Evolutionary conservation across 2,888 invertebrate species (phyloP), one percentile per base, ranked within the genome.

Genomic region (Scotopteryx bipunctaria): DNA sequence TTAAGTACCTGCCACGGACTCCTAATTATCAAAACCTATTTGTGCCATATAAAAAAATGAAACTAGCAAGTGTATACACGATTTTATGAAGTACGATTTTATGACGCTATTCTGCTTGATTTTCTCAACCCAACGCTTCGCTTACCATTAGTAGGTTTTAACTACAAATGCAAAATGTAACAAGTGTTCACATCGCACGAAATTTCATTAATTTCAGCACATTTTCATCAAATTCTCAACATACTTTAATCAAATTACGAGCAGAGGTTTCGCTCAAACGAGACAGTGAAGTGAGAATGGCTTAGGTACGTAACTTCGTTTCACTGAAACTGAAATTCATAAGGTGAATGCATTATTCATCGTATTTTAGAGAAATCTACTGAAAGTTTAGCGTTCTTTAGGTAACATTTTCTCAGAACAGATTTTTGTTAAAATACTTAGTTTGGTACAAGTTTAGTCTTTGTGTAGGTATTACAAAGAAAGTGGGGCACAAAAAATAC

Each of bases 331-430:
- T 52, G 42, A 53, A 49, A 49, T 57, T 57, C 49, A 55, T 57
- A 56, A 58, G 53, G 51, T 63, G 53, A 57, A 58, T 60, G 49
- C 49, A 58, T 59, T 58, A 58, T 63, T 50, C 46, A 57, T 42
- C 5, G 27, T 36, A 32, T 48, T 46, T 52, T 37, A 38, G 47
- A 47, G 61, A 42, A 36, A 42, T 52, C 41, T 48, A 17, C 44
- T 35, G 51, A 45, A 40, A 44, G 32, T 46, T 42, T 21, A 41
- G 37, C 25, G 9, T 21, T 32, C 27, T 41, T 41, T 19, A 11
- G 27, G 36, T 14, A 35, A 25, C 13, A 44, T 44, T 36, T 19
- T 45, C 11, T 32, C 32, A 21, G 11, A 32, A 17, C 31, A 35
- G 16, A 36, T 29, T 29, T 43, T n/a, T n/a, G n/a, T n/a, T n/a